Conservation (phyloP, 2,113 vertebrate genomes). For the Struthio camelus region DNA sequence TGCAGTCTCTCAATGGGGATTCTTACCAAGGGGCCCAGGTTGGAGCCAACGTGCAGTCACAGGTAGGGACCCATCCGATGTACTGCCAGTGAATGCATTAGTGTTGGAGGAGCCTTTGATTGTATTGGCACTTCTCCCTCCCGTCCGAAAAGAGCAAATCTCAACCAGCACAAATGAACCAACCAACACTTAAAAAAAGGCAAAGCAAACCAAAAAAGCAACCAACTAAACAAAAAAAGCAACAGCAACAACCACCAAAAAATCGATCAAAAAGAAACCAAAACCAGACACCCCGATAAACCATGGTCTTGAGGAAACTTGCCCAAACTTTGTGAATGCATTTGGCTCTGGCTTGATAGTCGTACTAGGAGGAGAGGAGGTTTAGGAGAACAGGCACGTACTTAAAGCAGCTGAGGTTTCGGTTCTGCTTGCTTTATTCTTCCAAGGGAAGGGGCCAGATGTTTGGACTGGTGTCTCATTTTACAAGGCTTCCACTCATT, state of each 20-base stretch:
- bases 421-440: slow-evolving; percentile 33
- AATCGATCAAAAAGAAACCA: slow-evolving; percentile 27
- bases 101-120: slow-evolving; percentile 66
- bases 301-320: slow-evolving; percentile 61
- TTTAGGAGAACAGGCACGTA: not conserved
- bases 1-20: slow-evolving; percentile 99
- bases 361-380: not conserved
- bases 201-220: slow-evolving; percentile 16
- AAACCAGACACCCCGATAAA: slow-evolving; percentile 35
- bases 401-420: slow-evolving; percentile 7
- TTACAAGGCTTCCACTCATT: slow-evolving; percentile 33
- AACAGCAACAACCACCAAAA: not conserved
- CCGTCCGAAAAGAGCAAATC: slow-evolving; percentile 64
- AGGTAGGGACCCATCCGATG: slow-evolving; percentile 90
- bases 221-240: not conserved
- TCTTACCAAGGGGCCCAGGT: slow-evolving; percentile 99
- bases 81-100: slow-evolving; percentile 73
- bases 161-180: slow-evolving; percentile 49
- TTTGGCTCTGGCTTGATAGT: slow-evolving; percentile 78
- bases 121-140: slow-evolving; percentile 69
- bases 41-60: slow-evolving; percentile 99
- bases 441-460: slow-evolving; percentile 38
- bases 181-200: slow-evolving; percentile 39
- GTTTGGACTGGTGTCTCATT: not conserved
- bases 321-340: slow-evolving; percentile 74